Conservation (phyloP, 2,113 vertebrate genomes). For the Holacanthus passer region DNA sequence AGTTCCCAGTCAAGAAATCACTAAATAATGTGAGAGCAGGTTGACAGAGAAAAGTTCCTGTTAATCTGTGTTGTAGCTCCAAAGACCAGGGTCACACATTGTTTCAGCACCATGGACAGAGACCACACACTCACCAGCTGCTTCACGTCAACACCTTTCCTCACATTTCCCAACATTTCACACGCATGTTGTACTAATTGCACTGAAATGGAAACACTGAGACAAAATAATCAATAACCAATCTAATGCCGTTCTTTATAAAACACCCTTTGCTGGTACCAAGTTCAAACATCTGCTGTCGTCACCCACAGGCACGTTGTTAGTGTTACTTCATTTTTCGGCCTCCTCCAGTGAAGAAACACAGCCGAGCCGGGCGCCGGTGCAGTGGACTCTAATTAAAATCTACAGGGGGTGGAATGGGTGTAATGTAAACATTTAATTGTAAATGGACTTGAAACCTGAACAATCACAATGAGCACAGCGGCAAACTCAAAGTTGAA, state of each 20-base stretch:
- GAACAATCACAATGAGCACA: background rate
- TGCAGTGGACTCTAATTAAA: constrained; percentile 55
- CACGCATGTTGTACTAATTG: background rate
- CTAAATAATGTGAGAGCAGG: background rate
- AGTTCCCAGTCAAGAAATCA: background rate
- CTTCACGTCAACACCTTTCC: background rate
- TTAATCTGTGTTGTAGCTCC: background rate
- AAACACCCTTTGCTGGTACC: background rate
- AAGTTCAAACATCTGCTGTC: constrained; percentile 41
- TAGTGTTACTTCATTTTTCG: constrained; percentile 37
- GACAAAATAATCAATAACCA: background rate
- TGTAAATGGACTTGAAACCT: constrained; percentile 14
- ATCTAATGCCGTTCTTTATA: background rate
- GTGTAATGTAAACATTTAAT: constrained; percentile 47
- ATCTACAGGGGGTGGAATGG: constrained; percentile 41
- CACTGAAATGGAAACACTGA: background rate
- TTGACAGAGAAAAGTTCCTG: background rate
- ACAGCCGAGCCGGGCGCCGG: constrained; percentile 20
- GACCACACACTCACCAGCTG: background rate
- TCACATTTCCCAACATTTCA: background rate
- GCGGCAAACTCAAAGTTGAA: background rate
- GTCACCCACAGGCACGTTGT: constrained; percentile 30
- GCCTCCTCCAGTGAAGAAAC: constrained; percentile 27
- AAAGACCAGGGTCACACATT: background rate
- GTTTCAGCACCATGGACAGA: constrained; percentile 77